phyloP scores from a whole-genome alignment of 2,113 vertebrate species.

The Thalassoma bifasciatum region DNA sequence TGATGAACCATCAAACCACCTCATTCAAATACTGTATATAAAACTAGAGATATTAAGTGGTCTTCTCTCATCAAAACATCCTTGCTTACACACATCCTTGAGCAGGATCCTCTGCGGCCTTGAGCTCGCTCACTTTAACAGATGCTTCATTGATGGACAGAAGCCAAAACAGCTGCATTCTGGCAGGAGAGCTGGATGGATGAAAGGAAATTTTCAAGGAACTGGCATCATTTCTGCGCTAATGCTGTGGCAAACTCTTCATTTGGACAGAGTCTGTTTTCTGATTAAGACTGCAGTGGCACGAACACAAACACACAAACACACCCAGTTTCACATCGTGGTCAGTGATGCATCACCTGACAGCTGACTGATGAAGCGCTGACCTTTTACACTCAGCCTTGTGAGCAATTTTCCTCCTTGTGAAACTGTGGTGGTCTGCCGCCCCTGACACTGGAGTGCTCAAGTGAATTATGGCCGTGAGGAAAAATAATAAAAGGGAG shows the following conservation, averaged over 20 bases:
- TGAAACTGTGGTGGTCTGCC: conserved; percentile 52
- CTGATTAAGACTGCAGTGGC: neutral
- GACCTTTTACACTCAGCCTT: conserved; percentile 74
- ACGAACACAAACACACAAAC: conserved; percentile 3
- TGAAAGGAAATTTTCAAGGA: conserved; percentile 24
- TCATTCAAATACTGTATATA: conserved; percentile 6
- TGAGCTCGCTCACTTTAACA: conserved; percentile 12
- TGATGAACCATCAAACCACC: conserved; percentile 1
- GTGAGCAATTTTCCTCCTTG: conserved; percentile 53
- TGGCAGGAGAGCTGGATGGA: conserved; percentile 21
- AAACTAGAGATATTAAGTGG: neutral
- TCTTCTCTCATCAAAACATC: neutral
- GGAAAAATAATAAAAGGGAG: conserved; percentile 45
- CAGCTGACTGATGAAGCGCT: conserved; percentile 72
- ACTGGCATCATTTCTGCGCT: conserved; percentile 5
- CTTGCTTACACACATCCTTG: neutral
- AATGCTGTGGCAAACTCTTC: neutral
- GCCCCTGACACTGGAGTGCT: conserved; percentile 55
- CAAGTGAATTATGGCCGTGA: conserved; percentile 54
- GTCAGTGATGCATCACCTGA: conserved; percentile 62
- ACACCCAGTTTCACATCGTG: conserved; percentile 11
- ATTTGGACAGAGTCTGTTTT: neutral
- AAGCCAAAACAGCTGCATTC: conserved; percentile 21
- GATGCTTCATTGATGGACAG: conserved; percentile 25
- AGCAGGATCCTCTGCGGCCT: neutral